A percentile compares a stretch with the other conserved stretches of the same genome.
These are phyloP conservation scores for Drosophila fulvimacula DNA, from an alignment of 2,888 invertebrate species.

Conservation along the genomic window DNA sequence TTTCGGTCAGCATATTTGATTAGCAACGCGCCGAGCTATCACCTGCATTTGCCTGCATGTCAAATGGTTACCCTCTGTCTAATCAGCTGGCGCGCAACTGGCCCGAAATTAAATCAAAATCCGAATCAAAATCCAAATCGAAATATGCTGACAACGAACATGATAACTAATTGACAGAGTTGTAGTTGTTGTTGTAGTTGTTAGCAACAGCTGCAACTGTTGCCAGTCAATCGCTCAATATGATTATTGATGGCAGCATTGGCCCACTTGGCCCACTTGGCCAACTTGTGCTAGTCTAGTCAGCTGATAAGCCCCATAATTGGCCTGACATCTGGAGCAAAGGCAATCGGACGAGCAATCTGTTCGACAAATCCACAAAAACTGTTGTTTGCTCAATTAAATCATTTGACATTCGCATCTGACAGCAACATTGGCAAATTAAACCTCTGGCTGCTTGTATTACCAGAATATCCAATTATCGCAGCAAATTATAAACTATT, in stretches of 20 bases:
- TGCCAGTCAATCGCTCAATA: constrained; percentile 50
- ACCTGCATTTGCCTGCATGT: constrained; percentile 4
- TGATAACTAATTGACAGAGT: constrained; percentile 77
- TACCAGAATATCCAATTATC: constrained; percentile 8
- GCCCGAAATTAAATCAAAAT: constrained; percentile 67
- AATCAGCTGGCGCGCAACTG: constrained; percentile 33
- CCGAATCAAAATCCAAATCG: constrained; percentile 64
- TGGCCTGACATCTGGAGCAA: constrained; percentile 30
- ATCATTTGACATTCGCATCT: constrained; percentile 19
- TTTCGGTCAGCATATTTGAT: constrained; percentile 61
- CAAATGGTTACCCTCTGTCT: constrained; percentile 21
- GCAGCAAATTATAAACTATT: not conserved
- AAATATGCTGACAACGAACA: constrained; percentile 69
- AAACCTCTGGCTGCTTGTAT: constrained; percentile 8
- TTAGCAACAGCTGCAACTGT: constrained; percentile 38
- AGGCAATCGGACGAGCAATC: constrained; percentile 22
- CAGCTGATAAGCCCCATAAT: constrained; percentile 41
- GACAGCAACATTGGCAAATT: constrained; percentile 2
- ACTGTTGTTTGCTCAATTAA: constrained; percentile 39
- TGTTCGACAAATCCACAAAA: constrained; percentile 38
- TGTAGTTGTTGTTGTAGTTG: constrained; percentile 48
- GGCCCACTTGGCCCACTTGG: constrained; percentile 1
- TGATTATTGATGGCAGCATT: constrained; percentile 45
- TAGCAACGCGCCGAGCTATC: not conserved
- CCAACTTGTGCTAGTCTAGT: not conserved